phyloP scores from a whole-genome alignment of 2,113 vertebrate genomes.

The Machaerirhynchus nigripectus region DNA sequence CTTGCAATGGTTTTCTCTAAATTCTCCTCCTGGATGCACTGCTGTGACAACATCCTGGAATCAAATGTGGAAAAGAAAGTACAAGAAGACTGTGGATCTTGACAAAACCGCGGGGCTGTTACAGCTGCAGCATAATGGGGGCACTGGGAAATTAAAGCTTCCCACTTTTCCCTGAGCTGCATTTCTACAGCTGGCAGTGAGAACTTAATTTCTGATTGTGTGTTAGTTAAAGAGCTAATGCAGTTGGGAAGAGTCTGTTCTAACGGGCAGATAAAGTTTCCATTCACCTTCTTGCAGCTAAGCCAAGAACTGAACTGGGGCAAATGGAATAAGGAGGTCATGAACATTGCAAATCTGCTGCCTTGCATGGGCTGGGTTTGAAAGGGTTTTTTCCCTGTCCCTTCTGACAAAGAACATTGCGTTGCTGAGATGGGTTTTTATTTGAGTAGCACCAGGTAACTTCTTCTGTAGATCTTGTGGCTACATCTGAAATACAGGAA shows the following conservation, averaged over 20 bases:
- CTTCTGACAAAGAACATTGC: background rate
- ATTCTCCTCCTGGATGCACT: background rate
- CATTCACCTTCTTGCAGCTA: constrained; percentile 4
- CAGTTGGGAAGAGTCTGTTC: constrained; percentile 1
- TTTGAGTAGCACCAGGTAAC: background rate
- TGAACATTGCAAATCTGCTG: background rate
- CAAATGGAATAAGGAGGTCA: background rate
- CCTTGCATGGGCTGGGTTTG: background rate
- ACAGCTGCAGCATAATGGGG: constrained; percentile 59
- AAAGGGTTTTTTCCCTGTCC: background rate
- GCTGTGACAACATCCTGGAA: background rate
- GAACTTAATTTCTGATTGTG: constrained; percentile 32
- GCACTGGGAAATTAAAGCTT: constrained; percentile 71
- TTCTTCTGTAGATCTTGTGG: background rate
- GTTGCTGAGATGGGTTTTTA: background rate
- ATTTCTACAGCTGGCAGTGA: constrained; percentile 58
- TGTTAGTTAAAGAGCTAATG: constrained; percentile 27
- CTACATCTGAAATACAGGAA: fast-evolving
- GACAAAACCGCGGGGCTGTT: background rate
- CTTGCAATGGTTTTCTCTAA: background rate
- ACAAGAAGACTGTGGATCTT: constrained; percentile 8
- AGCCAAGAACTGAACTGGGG: background rate
- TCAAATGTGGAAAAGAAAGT: background rate
- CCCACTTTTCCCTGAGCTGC: constrained; percentile 38
- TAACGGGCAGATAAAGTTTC: background rate